Percentiles rank a stretch among this genome's conserved stretches.
Conservation (phyloP, 2,113 vertebrate species). For the Spea multiplicata region DNA sequence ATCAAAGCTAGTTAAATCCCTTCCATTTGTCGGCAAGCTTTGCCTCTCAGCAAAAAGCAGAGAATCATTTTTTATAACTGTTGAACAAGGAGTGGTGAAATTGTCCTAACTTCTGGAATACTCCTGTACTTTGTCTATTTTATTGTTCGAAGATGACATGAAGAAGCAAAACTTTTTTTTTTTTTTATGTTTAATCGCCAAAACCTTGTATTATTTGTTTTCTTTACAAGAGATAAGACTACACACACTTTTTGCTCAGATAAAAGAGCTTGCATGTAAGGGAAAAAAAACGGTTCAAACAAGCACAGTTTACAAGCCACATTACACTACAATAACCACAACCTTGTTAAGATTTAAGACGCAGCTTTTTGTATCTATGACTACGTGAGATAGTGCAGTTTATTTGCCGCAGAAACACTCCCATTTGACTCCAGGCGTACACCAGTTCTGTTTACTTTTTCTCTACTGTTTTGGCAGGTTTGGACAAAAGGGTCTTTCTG, state of each 20-base stretch:
- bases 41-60: neutral
- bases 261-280: conserved; percentile 46
- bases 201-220: conserved; percentile 30
- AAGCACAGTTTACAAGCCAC: conserved; percentile 40
- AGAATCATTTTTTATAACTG: neutral
- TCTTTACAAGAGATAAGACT: conserved; percentile 41
- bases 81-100: conserved; percentile 4
- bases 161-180: conserved; percentile 20
- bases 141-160: conserved; percentile 20
- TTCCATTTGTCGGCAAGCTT: neutral
- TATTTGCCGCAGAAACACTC: conserved; percentile 25
- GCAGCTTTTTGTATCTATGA: conserved; percentile 41
- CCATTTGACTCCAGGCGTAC: conserved; percentile 27
- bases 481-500: conserved; percentile 28
- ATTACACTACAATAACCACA: neutral
- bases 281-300: conserved; percentile 50
- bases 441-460: conserved; percentile 43
- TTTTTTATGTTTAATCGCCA: conserved; percentile 34
- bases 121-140: conserved; percentile 29
- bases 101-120: neutral
- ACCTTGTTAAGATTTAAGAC: conserved; percentile 44
- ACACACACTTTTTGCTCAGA: conserved; percentile 32
- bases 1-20: conserved; percentile 2
- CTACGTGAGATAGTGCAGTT: conserved; percentile 21
- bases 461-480: conserved; percentile 40